Evolutionary conservation across 2,888 invertebrate genomes (phyloP), one percentile per base, ranked within the genome.

Genomic region (Orchesellides sinensis): DNA sequence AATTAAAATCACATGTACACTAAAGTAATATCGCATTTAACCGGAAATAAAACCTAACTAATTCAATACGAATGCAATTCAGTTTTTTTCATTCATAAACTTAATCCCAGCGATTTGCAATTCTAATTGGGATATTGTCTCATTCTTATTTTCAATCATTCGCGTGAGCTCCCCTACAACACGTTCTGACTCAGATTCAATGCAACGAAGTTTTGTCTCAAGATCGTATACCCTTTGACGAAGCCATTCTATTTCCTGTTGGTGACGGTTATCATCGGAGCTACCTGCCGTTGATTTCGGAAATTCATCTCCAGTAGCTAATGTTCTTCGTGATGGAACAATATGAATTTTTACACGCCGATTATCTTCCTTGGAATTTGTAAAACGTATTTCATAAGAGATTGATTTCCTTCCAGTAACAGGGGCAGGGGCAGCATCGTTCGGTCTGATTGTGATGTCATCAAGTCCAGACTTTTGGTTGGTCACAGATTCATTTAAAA

Each of bases 391-490:
- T 17, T 78, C 78, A 12, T 78, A 78, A 0, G 78, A 78, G 27
- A 78, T 78, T 10, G 78, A 78, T 27, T 69, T 78, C 25, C 78
- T 21, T 21, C n/a, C n/a, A n/a, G n/a, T n/a, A n/a, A n/a, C n/a
- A n/a, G n/a, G n/a, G n/a, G n/a, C n/a, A n/a, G n/a, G n/a, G n/a
- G n/a, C n/a, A n/a, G n/a, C n/a, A n/a, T n/a, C n/a, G n/a, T n/a
- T n/a, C n/a, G n/a, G n/a, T n/a, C n/a, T n/a, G 35, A 35, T 35
- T 35, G 6, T 12, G 8, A 35, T 35, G 35, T 12, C 35, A 6
- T 35, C 35, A 35, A 8, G 6, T 35, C 35, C 35, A 35, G 52
- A 52, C 4, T 23, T 52, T 29, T 0, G 1, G 3, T 23, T 68
- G 68, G 17, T 1, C 54, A 23, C n/a, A 5, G 19, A n/a, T n/a